Percentiles rank a stretch among this genome's conserved stretches.
phyloP scores from a whole-genome alignment of 2,797 vertebrate species.

The Apodemus agrarius region DNA sequence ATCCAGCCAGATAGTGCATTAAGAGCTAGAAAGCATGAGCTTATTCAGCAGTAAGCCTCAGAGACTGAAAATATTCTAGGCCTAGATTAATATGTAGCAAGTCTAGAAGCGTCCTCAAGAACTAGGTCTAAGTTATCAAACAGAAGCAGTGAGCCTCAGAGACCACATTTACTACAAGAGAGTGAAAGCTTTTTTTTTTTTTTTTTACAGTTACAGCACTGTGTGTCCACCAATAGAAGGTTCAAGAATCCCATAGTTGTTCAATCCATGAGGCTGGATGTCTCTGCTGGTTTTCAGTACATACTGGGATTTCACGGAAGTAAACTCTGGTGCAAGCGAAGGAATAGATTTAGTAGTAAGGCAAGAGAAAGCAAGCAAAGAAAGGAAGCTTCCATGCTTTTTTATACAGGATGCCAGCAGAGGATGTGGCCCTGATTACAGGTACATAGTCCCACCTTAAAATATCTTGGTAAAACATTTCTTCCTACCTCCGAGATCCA shows the following conservation, averaged over 20 bases:
- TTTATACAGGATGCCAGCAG: not conserved
- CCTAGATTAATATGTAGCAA: not conserved
- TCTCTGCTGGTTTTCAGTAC: not conserved
- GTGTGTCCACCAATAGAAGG: not conserved
- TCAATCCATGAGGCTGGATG: not conserved
- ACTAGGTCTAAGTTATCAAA: too few relatives aligned
- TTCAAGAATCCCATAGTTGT: not conserved
- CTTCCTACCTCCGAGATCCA: not conserved
- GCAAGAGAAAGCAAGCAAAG: too few relatives aligned
- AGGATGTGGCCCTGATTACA: not conserved
- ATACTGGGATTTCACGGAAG: not conserved
- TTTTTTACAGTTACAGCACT: too few relatives aligned
- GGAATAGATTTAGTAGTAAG: not conserved
- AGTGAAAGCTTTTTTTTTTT: too few relatives aligned
- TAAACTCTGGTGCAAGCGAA: not conserved
- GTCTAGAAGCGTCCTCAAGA: too few relatives aligned
- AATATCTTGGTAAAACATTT: not conserved
- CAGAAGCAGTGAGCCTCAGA: too few relatives aligned
- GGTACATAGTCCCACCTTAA: not conserved
- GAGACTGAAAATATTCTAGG: not conserved
- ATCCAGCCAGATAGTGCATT: not conserved
- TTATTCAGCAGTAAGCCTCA: not conserved
- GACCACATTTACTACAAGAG: too few relatives aligned
- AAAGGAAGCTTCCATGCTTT: not conserved
- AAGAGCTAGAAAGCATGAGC: not conserved